A percentile compares a stretch with the other conserved stretches of the same genome.
Conservation (phyloP, 2,797 vertebrate species). For the Dipus sagitta region DNA sequence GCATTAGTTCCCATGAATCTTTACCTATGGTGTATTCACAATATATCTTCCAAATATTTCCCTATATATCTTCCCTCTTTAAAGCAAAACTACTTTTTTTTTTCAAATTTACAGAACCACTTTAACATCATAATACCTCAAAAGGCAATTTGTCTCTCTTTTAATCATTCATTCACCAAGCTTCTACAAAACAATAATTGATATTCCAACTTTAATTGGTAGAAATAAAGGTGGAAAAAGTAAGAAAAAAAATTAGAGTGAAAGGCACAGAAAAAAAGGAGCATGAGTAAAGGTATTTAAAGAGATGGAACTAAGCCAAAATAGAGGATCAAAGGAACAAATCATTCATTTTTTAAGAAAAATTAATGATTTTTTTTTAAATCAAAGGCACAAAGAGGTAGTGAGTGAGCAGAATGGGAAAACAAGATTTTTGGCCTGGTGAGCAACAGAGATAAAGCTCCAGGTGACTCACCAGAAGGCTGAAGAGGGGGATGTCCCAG, state of each 20-base stretch:
- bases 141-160: not conserved
- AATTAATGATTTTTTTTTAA: conserved; percentile 11
- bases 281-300: not conserved
- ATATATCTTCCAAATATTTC: conserved; percentile 46
- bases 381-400: not conserved
- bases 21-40: not conserved
- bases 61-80: conserved; percentile 20
- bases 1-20: not conserved
- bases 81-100: not conserved
- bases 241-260: not conserved
- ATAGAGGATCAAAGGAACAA: not conserved
- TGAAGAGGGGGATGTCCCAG: not conserved
- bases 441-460: not conserved
- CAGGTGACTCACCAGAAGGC: not conserved
- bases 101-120: conserved; percentile 40
- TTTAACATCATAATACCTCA: not conserved
- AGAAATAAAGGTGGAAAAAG: not conserved
- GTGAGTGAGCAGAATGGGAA: not conserved
- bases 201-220: not conserved
- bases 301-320: conserved; percentile 5
- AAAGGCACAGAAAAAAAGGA: not conserved
- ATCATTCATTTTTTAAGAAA: not conserved
- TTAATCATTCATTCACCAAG: conserved; percentile 40
- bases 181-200: conserved; percentile 49
- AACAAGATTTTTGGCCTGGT: not conserved